Percentiles rank a stretch among this genome's conserved stretches.
phyloP scores from a whole-genome alignment of 2,113 vertebrate genomes.

The Epinephelus moara region DNA sequence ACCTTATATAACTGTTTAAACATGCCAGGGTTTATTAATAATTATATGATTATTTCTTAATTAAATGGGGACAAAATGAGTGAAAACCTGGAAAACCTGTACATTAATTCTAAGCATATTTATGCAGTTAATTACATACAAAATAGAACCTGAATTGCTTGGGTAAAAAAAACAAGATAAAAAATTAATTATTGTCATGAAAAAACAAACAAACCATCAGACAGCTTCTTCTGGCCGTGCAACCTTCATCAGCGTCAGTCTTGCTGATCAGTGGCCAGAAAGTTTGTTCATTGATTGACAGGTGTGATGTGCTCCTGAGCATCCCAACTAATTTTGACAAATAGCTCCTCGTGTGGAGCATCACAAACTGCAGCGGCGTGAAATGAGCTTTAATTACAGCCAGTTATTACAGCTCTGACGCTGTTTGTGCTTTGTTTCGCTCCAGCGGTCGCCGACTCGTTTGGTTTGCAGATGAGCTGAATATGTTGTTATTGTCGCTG shows the following conservation, averaged over 20 bases:
- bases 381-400: constrained; percentile 68
- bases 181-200: not conserved
- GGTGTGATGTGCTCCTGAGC: constrained; percentile 23
- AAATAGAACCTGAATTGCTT: not conserved
- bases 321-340: constrained; percentile 52
- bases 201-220: not conserved
- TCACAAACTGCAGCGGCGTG: constrained; percentile 38
- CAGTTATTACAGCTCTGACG: constrained; percentile 36
- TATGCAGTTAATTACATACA: not conserved
- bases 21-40: not conserved
- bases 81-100: not conserved
- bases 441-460: not conserved
- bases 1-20: not conserved
- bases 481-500: constrained; percentile 3
- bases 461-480: constrained; percentile 28
- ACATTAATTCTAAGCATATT: not conserved
- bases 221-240: not conserved
- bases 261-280: not conserved
- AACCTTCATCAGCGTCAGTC: too few species aligned
- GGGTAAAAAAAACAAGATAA: not conserved
- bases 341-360: constrained; percentile 11
- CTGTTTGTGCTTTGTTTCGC: constrained; percentile 12
- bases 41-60: not conserved
- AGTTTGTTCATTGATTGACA: constrained; percentile 46
- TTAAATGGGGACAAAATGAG: not conserved